Evolutionary conservation across 2,113 vertebrate species (phyloP).

Genomic region (Melanerpes formicivorus): DNA sequence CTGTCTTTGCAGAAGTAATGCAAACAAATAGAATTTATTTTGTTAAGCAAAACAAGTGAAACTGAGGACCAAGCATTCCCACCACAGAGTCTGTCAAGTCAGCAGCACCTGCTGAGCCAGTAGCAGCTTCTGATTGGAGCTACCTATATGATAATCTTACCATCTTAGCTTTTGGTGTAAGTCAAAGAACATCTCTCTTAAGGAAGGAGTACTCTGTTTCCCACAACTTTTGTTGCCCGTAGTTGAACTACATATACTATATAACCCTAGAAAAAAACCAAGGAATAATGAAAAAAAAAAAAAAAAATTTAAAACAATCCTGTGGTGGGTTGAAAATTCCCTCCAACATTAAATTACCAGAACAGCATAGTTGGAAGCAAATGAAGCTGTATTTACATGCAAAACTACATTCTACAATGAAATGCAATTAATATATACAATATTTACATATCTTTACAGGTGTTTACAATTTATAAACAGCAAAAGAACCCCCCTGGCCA

Average conservation of each 20-base stretch:
- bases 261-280: neutral
- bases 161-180: neutral
- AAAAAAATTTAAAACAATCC: neutral
- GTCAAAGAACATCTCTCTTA: neutral
- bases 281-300: neutral
- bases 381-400: no score
- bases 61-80: neutral
- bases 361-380: no score
- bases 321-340: no score
- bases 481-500: no score
- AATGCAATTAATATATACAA: no score
- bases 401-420: no score
- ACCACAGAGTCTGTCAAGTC: neutral
- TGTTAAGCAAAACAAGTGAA: neutral
- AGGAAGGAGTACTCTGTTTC: neutral
- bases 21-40: neutral
- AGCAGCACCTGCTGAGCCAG: accelerated
- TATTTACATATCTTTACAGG: no score
- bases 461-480: no score
- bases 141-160: neutral
- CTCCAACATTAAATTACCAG: no score
- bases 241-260: neutral
- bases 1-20: neutral
- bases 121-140: accelerated
- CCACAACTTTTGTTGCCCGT: neutral